Conservation (phyloP, 2,888 invertebrate genomes). For the Chaitophorus viminalis region DNA sequence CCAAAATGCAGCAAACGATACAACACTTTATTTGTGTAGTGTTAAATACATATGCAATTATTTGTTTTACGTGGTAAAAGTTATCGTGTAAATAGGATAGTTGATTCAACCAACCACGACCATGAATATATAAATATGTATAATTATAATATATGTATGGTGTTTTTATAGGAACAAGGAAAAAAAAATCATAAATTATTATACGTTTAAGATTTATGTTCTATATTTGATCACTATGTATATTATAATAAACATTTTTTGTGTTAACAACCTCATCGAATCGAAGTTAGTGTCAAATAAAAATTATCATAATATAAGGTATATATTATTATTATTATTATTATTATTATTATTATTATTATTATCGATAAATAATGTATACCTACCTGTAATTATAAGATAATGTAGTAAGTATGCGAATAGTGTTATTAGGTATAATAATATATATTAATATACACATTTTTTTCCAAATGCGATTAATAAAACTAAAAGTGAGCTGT, state of each 20-base stretch:
- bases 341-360: no score
- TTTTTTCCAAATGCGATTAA: no score
- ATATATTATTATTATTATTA: not conserved
- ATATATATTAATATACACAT: no score
- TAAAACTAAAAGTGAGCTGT: no score
- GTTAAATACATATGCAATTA: not conserved
- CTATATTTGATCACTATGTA: not conserved
- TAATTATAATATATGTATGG: not conserved
- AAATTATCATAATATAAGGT: no score
- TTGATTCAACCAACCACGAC: not conserved
- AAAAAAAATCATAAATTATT: not conserved
- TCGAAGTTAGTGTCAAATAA: not conserved
- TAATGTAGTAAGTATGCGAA: no score
- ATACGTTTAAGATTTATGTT: not conserved
- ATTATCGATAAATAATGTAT: not conserved
- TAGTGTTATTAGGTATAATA: no score
- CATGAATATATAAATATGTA: not conserved
- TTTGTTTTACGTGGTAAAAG: not conserved
- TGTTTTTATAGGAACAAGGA: not conserved
- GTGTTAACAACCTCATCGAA: not conserved
- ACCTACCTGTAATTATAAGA: not conserved
- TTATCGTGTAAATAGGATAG: not conserved
- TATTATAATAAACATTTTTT: not conserved
- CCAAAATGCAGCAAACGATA: not conserved
- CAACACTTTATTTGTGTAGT: not conserved